These are phyloP conservation scores for Empidonax alnorum DNA, from an alignment of 2,113 vertebrate species.

Conservation along the genomic window DNA sequence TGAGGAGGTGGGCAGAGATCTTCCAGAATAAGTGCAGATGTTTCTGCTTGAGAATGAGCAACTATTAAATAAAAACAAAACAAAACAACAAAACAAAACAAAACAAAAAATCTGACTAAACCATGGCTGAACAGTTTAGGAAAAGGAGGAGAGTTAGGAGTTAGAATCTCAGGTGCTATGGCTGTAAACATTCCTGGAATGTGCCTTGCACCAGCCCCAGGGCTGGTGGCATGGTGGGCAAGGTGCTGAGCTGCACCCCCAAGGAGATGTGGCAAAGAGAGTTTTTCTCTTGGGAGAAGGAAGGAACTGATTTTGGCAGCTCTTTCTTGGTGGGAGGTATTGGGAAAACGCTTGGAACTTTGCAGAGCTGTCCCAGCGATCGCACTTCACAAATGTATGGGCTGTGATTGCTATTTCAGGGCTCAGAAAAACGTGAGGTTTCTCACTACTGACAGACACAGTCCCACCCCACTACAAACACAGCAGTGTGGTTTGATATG, in stretches of 20 bases:
- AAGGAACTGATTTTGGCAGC: neutral
- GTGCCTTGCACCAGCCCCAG: neutral
- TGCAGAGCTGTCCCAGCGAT: neutral
- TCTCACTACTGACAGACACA: neutral
- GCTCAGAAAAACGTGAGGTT: neutral
- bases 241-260: neutral
- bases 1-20: neutral
- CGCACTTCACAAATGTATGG: accelerated
- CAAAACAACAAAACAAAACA: too few species aligned
- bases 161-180: accelerated
- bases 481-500: neutral
- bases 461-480: neutral
- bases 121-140: neutral
- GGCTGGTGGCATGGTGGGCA: accelerated
- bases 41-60: neutral
- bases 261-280: neutral
- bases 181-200: neutral
- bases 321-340: neutral
- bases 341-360: neutral
- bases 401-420: neutral
- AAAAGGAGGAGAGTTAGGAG: neutral
- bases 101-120: neutral
- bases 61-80: too few species aligned
- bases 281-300: neutral
- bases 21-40: neutral